These are phyloP conservation scores for Tetraodon nigroviridis DNA, from an alignment of 2,113 vertebrate genomes.

Conservation along the genomic window DNA sequence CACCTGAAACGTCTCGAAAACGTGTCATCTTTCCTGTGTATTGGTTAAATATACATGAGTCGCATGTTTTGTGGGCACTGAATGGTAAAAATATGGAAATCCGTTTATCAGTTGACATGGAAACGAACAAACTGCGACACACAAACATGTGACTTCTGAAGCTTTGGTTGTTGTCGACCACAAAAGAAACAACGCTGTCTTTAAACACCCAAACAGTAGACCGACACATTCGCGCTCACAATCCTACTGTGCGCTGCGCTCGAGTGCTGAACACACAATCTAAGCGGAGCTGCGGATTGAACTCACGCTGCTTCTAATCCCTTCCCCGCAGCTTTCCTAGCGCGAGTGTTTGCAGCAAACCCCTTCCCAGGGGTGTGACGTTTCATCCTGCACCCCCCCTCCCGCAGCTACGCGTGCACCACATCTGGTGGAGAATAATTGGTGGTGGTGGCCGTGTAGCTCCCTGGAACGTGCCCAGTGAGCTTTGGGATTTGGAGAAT, in stretches of 20 bases:
- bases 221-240: no score
- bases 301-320: conserved; percentile 45
- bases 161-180: no score
- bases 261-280: no score
- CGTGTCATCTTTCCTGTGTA: no score
- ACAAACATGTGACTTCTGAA: no score
- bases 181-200: background rate
- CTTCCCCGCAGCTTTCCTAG: conserved; percentile 27
- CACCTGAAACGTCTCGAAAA: no score
- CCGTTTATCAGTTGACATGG: no score
- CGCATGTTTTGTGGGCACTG: no score
- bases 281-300: background rate
- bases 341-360: conserved; percentile 42
- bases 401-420: background rate
- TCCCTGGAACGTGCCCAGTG: background rate
- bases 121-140: no score
- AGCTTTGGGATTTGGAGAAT: conserved; percentile 3
- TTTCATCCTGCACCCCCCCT: conserved; percentile 19
- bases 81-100: no score
- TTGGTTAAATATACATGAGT: no score
- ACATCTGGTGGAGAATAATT: conserved; percentile 36
- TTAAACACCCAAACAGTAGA: background rate
- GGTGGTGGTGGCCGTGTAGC: conserved; percentile 1
- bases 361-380: conserved; percentile 32
- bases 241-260: no score